These are phyloP conservation scores for Hypomecis punctinalis DNA, from an alignment of 2,888 invertebrate genomes.

Conservation along the genomic window DNA sequence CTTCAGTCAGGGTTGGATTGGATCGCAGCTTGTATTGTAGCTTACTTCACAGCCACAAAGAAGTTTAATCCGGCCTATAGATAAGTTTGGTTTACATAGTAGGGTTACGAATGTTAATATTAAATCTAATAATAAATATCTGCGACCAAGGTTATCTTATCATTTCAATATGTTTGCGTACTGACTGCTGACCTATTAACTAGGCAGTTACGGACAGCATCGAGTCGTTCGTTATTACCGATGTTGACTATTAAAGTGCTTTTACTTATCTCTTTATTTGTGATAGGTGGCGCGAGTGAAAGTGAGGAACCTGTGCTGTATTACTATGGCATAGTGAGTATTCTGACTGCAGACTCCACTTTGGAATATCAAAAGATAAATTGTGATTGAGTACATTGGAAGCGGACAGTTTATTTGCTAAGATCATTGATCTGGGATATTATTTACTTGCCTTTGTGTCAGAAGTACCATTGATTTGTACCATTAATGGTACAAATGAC, in stretches of 20 bases:
- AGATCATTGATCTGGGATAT: not conserved
- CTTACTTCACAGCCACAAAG: no score
- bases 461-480: no score
- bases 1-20: no score
- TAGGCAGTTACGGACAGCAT: constrained; percentile 48
- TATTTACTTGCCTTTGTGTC: no score
- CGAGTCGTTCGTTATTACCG: constrained; percentile 39
- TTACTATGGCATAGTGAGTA: constrained; percentile 78
- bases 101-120: not conserved
- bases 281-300: constrained; percentile 46
- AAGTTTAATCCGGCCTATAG: no score
- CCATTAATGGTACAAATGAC: no score
- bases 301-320: constrained; percentile 65
- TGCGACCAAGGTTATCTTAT: constrained; percentile 68
- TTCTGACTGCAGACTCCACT: not conserved
- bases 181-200: constrained; percentile 44
- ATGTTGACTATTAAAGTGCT: constrained; percentile 59
- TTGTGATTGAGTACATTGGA: not conserved
- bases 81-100: no score
- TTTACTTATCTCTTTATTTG: constrained; percentile 49
- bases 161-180: constrained; percentile 57
- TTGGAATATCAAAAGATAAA: not conserved
- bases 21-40: no score
- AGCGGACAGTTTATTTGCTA: not conserved
- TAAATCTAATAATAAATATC: constrained; percentile 20